A percentile compares a stretch with the other conserved stretches of the same genome.
Evolutionary conservation across 2,797 vertebrate genomes (phyloP).

Genomic region (Adelosebastes latens): DNA sequence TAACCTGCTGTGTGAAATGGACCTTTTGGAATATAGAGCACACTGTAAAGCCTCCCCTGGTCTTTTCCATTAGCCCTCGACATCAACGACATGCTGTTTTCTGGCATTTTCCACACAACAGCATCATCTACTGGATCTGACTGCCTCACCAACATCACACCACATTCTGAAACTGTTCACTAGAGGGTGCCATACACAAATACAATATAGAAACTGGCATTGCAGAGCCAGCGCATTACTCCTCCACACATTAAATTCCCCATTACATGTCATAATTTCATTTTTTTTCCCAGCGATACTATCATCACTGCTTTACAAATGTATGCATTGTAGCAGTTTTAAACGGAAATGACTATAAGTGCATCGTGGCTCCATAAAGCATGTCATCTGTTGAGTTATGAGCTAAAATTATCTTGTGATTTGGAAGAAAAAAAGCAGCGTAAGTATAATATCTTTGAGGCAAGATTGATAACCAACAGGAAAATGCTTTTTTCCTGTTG

Average conservation of each 20-base stretch:
- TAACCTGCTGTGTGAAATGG: not conserved
- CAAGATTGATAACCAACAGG: not conserved
- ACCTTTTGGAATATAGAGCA: not conserved
- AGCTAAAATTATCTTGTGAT: not conserved
- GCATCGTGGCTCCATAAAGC: not conserved
- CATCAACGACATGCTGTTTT: slow-evolving; percentile 2
- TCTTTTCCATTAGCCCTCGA: not conserved
- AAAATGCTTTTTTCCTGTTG: not conserved
- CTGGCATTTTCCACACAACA: slow-evolving; percentile 39
- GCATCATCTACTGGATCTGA: slow-evolving; percentile 39
- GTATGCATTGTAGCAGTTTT: not conserved
- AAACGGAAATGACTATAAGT: not conserved
- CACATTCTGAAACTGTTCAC: slow-evolving; percentile 35
- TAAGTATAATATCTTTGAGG: not conserved
- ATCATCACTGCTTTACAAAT: not conserved
- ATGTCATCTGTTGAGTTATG: not conserved
- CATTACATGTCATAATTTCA: not conserved
- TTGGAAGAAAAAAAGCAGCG: not conserved
- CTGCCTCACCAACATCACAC: not conserved
- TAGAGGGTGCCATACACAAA: slow-evolving; percentile 62
- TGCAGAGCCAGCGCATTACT: not conserved
- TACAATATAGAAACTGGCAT: not conserved
- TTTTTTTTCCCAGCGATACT: not conserved
- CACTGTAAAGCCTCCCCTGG: not conserved
- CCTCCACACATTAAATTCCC: not conserved